Conservation (phyloP, 2,888 invertebrate species). For the Epirrhoe alternata region DNA sequence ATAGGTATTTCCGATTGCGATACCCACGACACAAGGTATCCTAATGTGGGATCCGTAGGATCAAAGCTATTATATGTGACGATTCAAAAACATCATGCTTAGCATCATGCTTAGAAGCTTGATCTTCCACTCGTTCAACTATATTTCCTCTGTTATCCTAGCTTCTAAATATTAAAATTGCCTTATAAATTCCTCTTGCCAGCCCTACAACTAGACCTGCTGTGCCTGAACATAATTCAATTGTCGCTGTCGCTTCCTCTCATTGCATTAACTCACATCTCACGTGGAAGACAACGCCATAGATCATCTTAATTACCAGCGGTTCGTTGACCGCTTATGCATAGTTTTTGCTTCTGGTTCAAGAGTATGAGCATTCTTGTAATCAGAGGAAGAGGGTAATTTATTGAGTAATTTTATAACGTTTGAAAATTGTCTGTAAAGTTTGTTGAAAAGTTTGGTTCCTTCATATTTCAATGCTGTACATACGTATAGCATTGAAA, state of each 20-base stretch:
- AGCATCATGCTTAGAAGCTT: no score
- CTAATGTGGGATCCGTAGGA: no score
- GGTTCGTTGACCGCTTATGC: slow-evolving; percentile 33
- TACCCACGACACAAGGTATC: no score
- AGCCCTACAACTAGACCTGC: slow-evolving; percentile 60
- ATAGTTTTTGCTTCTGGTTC: slow-evolving; percentile 13
- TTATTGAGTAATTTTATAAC: background rate
- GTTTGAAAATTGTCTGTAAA: background rate
- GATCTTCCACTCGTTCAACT: background rate
- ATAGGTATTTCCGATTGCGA: no score
- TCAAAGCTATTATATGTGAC: no score
- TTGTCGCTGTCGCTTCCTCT: slow-evolving; percentile 79
- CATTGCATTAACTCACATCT: slow-evolving; percentile 55
- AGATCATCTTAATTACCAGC: slow-evolving; percentile 34
- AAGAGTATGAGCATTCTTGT: slow-evolving; percentile 5
- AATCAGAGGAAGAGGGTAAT: background rate
- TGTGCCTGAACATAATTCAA: slow-evolving; percentile 68
- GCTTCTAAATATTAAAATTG: background rate
- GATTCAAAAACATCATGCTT: no score
- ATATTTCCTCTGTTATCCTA: background rate
- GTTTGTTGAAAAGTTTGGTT: no score
- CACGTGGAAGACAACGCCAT: slow-evolving; percentile 37
- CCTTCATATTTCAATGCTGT: no score
- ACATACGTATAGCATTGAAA: no score
- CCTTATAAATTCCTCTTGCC: slow-evolving; percentile 28